Evolutionary conservation across 2,113 vertebrate species (phyloP).

Genomic region (Pseudois nayaur): DNA sequence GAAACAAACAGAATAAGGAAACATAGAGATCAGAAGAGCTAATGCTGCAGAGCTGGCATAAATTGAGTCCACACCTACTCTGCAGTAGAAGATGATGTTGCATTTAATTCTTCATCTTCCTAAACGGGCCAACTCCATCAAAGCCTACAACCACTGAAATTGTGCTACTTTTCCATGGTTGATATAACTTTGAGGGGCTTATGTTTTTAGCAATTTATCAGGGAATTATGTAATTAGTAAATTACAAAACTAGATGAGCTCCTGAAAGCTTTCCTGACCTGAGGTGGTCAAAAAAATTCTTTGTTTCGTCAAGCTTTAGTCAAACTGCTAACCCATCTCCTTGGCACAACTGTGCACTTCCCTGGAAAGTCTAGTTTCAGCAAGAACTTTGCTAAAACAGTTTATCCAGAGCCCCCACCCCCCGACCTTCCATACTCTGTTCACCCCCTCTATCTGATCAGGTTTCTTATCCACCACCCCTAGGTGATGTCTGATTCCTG

Average conservation of each 20-base stretch:
- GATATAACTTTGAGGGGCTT: background rate
- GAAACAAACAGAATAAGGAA: background rate
- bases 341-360: background rate
- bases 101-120: background rate
- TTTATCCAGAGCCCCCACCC: rapidly evolving
- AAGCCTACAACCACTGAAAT: background rate
- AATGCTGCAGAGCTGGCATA: background rate
- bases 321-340: background rate
- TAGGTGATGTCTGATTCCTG: background rate
- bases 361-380: background rate
- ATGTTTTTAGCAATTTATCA: background rate
- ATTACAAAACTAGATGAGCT: background rate
- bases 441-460: background rate
- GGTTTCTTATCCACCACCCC: background rate
- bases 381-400: background rate
- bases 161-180: background rate
- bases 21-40: background rate
- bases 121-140: background rate
- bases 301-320: background rate
- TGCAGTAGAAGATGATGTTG: background rate
- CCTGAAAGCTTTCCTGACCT: background rate
- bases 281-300: background rate
- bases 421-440: background rate
- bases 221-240: background rate
- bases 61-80: background rate